These are phyloP conservation scores for Elegia similella DNA, from an alignment of 2,888 invertebrate species.

Conservation along the genomic window DNA sequence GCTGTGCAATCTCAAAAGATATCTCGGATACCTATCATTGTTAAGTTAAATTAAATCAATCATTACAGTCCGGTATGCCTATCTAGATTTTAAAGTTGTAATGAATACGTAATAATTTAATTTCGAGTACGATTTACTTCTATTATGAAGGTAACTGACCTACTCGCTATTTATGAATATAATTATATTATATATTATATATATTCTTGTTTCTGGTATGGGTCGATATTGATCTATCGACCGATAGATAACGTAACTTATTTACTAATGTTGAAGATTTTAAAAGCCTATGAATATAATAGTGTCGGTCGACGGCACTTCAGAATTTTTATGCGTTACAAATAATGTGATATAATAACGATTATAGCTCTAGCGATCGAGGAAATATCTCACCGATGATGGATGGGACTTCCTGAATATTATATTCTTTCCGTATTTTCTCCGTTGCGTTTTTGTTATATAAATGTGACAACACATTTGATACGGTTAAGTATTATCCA, in stretches of 20 bases:
- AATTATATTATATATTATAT: too few species aligned
- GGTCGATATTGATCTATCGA: not conserved
- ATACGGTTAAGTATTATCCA: not conserved
- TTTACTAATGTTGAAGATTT: not conserved
- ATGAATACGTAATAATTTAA: not conserved
- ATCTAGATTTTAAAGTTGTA: not conserved
- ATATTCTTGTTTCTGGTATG: not conserved
- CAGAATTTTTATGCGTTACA: not conserved
- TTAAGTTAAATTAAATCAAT: too few species aligned
- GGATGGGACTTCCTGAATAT: slow-evolving; percentile 29
- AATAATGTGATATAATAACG: not conserved
- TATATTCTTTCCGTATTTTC: slow-evolving; percentile 35
- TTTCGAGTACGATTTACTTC: not conserved
- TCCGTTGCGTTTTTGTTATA: slow-evolving; percentile 20
- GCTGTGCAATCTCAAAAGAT: not conserved
- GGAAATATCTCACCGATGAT: slow-evolving; percentile 29
- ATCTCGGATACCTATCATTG: too few species aligned
- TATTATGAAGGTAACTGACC: not conserved
- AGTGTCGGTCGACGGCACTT: not conserved
- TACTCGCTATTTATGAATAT: not conserved
- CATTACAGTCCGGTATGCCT: not conserved
- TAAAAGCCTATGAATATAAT: not conserved
- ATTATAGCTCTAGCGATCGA: slow-evolving; percentile 16
- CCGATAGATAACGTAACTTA: not conserved
- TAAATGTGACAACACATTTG: slow-evolving; percentile 8